These are phyloP conservation scores for Phortica variegata DNA, from an alignment of 1,140 invertebrate species.

Conservation along the genomic window DNA sequence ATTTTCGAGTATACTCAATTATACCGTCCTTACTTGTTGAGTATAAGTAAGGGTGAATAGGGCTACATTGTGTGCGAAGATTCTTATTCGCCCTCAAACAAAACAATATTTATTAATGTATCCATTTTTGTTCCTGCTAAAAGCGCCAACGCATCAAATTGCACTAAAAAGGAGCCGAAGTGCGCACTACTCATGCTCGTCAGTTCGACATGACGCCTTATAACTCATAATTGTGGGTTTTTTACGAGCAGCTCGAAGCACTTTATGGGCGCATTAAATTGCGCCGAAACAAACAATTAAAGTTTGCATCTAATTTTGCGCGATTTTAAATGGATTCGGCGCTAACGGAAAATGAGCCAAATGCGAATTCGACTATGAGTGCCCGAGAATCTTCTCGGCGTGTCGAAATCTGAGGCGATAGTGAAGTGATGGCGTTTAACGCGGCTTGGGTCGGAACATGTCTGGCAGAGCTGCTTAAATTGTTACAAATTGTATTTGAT, in stretches of 20 bases:
- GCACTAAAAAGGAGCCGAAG: too few species aligned
- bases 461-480: slow-evolving; percentile 38
- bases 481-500: slow-evolving; percentile 49
- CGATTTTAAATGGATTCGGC: slow-evolving; percentile 5
- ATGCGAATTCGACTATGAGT: slow-evolving; percentile 29
- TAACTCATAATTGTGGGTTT: neutral
- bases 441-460: slow-evolving; percentile 14
- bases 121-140: too few species aligned
- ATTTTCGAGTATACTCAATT: too few species aligned
- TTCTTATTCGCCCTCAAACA: too few species aligned
- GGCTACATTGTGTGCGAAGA: too few species aligned
- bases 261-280: slow-evolving; percentile 32
- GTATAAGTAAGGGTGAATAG: too few species aligned
- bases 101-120: too few species aligned
- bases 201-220: neutral
- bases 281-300: slow-evolving; percentile 15
- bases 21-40: too few species aligned
- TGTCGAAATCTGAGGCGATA: too few species aligned
- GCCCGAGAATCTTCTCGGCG: too few species aligned
- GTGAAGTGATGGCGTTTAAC: slow-evolving; percentile 25
- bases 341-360: slow-evolving; percentile 18
- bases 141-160: too few species aligned
- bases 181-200: neutral
- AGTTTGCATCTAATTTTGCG: slow-evolving; percentile 29
- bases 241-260: slow-evolving; percentile 5